Base-by-base conservation (phyloP, 92 coral and sea anemone species). In the Muricea muricata region DNA sequence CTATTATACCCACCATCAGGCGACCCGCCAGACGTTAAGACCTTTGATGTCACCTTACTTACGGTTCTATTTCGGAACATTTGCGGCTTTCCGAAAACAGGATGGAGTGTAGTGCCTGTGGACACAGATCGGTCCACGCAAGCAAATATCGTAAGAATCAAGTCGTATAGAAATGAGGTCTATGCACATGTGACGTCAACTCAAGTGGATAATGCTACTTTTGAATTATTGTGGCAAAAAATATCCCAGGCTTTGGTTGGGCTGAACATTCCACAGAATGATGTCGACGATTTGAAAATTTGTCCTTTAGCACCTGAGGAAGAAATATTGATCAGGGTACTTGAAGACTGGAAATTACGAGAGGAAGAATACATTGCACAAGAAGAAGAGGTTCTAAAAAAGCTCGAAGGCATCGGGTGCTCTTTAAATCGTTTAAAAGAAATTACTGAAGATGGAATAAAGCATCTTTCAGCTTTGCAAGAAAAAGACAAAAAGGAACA, bases 141-240 rank as follows among this genome's bases (percentile, higher is more conserved):
- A 63, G 70, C 70, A 2, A 63, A 63, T 63, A 32, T 63, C 37
- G n/a, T 30, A 63, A 11, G 70, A 25, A 63, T 63, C 70, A 63
- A 63, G 37, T 26, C 21, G 39, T 29, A 0, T 6, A 63, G 70
- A 63, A 63, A 63, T 63, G 37, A 63, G 30, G 70, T 63, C 10
- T 63, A 63, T 26, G 70, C 37, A 28, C 70, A 26, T 63, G 70
- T 26, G 5, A 63, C 70, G 8, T 28, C 70, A 30, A 63, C 70
- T 17, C 41, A 7, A 63, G 8, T 63, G 18, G 70, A 63, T 24
- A 28, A 63, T 14, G 17, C 70, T 8, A 30, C 0, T 10, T 63
- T 63, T 26, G 70, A 63, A 12, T 28, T 18, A 9, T 63, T 63
- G 30, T 63, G 70, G 70, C 0, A 26, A 30, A 63, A 63, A 12